Evolutionary conservation across 1,140 invertebrate species (phyloP), one percentile per base, ranked within the genome.

Genomic region (Idris sp.): DNA sequence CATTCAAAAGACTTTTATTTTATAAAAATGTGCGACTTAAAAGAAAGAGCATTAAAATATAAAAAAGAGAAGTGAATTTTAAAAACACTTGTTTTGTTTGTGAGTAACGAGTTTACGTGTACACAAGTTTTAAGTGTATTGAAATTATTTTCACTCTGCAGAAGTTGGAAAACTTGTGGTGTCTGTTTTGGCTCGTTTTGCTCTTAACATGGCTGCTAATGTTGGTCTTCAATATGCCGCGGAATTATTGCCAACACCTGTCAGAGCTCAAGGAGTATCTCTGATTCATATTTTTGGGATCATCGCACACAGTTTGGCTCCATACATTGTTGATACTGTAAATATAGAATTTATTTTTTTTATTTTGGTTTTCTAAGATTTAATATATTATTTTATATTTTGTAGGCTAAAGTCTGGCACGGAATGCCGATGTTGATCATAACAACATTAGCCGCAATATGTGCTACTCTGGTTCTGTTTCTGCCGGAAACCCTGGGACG

Each of bases 291-390:
- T 91, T 48, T 89, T 91, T 77, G 91, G 90, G 9, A 90, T 90
- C 68, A 79, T 90, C 0, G 89, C 88, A 1, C 90, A 88, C 40
- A 90, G 92, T 8, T 49, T 93, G 6, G 91, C 91, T 0, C 93
- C 94, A 0, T 94, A 94, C 77, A 87, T 95, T 28, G 89, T 93
- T 2, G 91, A 92, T 78, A 83, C 93, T 83, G 93, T 93, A 89
- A 89, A 58, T 62, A 33, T 72, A 25, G 80, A 77, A 4, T 77
- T 18, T 9, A 30, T 38, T 59, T 15, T 22, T 22, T n/a, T n/a
- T n/a, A n/a, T n/a, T n/a, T n/a, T 22, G 6, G 19, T 22, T 22
- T 22, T 22, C 6, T 22, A 22, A 22, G 2, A 22, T 22, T 22
- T 22, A 22, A 22, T 4, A 22, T 4, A 2, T 22, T 22, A 22